phyloP scores from a whole-genome alignment of 2,888 invertebrate species.

The Diloba caeruleocephala region DNA sequence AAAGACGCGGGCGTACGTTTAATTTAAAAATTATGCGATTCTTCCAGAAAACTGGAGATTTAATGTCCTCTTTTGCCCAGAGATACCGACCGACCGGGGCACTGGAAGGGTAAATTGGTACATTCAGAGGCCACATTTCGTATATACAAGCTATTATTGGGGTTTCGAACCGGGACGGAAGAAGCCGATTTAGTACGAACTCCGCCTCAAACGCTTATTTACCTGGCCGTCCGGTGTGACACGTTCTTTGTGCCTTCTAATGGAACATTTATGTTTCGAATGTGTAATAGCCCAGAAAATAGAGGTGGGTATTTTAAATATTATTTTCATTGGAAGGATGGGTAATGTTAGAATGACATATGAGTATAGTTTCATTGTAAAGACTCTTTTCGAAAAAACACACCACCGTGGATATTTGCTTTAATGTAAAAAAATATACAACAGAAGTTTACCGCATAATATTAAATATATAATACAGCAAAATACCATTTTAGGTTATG shows the following conservation, averaged over 20 bases:
- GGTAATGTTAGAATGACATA: too few species aligned
- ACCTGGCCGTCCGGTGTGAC: conserved; percentile 35
- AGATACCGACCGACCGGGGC: conserved; percentile 60
- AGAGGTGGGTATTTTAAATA: conserved; percentile 24
- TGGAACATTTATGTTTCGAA: conserved; percentile 41
- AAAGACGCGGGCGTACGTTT: conserved; percentile 56
- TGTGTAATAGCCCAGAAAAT: conserved; percentile 29
- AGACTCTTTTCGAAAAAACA: too few species aligned
- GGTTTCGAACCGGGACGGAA: conserved; percentile 66
- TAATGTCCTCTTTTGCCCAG: conserved; percentile 67
- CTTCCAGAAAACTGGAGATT: conserved; percentile 68
- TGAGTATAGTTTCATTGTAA: too few species aligned
- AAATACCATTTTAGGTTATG: too few species aligned
- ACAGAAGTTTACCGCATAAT: too few species aligned
- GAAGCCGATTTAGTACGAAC: conserved; percentile 62
- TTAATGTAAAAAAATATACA: too few species aligned
- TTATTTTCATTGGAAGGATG: conserved; percentile 11
- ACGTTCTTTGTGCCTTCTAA: conserved; percentile 42
- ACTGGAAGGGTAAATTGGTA: conserved; percentile 74
- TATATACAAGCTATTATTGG: conserved; percentile 71
- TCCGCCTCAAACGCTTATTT: conserved; percentile 59
- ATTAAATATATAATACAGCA: too few species aligned
- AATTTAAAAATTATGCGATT: conserved; percentile 74
- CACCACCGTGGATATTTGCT: too few species aligned
- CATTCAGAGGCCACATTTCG: conserved; percentile 72